Base-by-base conservation (phyloP, 2,113 vertebrate genomes). In the Eudyptes chrysolophus region DNA sequence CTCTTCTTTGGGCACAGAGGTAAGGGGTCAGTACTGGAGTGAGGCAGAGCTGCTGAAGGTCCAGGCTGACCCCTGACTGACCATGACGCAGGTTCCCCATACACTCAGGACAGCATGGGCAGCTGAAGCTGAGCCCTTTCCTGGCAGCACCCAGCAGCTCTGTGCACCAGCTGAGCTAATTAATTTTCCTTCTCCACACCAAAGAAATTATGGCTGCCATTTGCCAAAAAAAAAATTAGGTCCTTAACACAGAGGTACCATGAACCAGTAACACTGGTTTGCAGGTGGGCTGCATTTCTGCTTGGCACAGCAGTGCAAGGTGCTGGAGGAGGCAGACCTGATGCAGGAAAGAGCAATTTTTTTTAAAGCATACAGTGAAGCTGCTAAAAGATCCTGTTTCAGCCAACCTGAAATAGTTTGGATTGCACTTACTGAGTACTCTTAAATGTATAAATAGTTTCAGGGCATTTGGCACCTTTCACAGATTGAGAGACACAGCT, bases 371-470 rank as follows among this genome's bases (percentile, higher is more conserved):
- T 32, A 9, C 4, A 77, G 13, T 62, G 54, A 97, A 95, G 62
- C 83, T 97, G 75, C 62, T 85, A 62, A 85, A 95, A 97, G 19
- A 72, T 92, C 54, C 54, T 76, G 27, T 81, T 94, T 76, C 94
- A 92, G 54, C 70, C 92, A 97, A 70, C 58, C 92, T 94, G 90
- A 85, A 90, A 90, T 66, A 83, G 71, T 94, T 85, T 94, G 61
- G 34, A 22, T 93, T 93, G 74, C 70, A 61, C 74, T 90, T 54
- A 42, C 34, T 48, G 76, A 74, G 60, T 77, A 52, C 36, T 86
- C 88, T 83, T 90, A 90, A 89, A 93, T 32, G 57, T 84, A 92
- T 90, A 95, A 93, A 89, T 91, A 96, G 87, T 97, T 96, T 74
- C 82, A 83, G 82, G 95, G 92, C 82, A 86, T 95, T 96, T 94